Percentiles rank a stretch among this genome's conserved stretches.
Evolutionary conservation across 2,888 invertebrate genomes (phyloP).

Genomic region (Scaeva pyrastri): DNA sequence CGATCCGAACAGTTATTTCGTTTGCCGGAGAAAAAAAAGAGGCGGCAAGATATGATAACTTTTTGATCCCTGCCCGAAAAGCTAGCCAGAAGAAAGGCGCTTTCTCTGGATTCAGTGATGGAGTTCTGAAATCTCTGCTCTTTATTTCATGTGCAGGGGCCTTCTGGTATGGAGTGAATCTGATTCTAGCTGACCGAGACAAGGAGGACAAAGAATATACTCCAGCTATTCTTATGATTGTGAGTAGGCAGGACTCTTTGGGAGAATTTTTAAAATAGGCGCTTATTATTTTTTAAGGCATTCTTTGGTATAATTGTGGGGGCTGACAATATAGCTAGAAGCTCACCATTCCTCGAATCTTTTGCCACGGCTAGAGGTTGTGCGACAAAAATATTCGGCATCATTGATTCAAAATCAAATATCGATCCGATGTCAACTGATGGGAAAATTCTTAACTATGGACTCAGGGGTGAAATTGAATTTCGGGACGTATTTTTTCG

Average conservation of each 20-base stretch:
- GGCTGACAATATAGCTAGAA: conserved; percentile 91
- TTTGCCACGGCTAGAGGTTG: conserved; percentile 90
- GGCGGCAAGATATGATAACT: conserved; percentile 86
- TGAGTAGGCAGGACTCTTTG: conserved; percentile 84
- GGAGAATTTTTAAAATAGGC: background rate
- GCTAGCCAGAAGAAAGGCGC: conserved; percentile 88
- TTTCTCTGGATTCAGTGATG: conserved; percentile 89
- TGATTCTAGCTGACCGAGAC: conserved; percentile 88
- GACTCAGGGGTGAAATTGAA: conserved; percentile 88
- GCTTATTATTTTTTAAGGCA: conserved; percentile 77
- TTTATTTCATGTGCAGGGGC: conserved; percentile 90
- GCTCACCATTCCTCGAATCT: conserved; percentile 90
- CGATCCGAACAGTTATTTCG: conserved; percentile 90
- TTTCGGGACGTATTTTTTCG: conserved; percentile 89
- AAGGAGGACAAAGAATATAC: conserved; percentile 87
- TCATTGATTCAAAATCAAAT: conserved; percentile 89
- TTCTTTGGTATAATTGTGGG: conserved; percentile 92
- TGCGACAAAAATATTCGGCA: conserved; percentile 89
- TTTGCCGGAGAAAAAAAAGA: conserved; percentile 92
- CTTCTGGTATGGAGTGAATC: conserved; percentile 92
- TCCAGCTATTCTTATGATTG: conserved; percentile 90
- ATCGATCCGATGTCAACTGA: conserved; percentile 89
- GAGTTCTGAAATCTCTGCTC: conserved; percentile 89
- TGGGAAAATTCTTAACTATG: conserved; percentile 86
- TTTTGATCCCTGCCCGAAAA: conserved; percentile 87